Evolutionary conservation across 2,888 invertebrate genomes (phyloP).

Genomic region (Epinotia ramella): DNA sequence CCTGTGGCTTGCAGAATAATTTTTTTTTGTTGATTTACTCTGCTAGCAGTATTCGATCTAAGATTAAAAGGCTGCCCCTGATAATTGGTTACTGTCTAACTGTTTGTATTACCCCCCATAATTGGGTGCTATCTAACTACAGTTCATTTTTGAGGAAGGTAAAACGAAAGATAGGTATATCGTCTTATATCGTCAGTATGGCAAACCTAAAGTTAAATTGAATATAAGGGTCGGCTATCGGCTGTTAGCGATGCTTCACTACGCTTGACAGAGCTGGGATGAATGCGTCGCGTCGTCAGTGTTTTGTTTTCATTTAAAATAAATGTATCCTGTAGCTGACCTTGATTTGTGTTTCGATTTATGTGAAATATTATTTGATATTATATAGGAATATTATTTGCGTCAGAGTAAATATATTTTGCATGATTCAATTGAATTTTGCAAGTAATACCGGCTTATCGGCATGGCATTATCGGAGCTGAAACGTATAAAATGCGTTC

Average conservation of each 20-base stretch:
- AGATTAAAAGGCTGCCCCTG: no score
- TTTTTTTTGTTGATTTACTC: no score
- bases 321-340: conserved; percentile 10
- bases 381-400: not conserved
- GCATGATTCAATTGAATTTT: no score
- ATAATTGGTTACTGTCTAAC: no score
- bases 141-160: no score
- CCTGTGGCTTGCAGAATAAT: no score
- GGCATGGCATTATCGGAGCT: not conserved
- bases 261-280: not conserved
- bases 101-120: no score
- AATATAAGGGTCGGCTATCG: not conserved
- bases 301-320: conserved; percentile 21
- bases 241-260: not conserved
- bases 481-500: not conserved
- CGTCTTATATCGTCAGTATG: not conserved
- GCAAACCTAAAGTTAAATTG: not conserved
- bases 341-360: not conserved
- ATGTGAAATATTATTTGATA: not conserved
- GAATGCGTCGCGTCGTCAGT: not conserved
- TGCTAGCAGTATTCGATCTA: no score
- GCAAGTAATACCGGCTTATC: no score
- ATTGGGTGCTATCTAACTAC: no score
- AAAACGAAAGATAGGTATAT: no score
- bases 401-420: not conserved